Base-by-base conservation (phyloP, 37 sponge, comb jelly and placozoan genomes). In the Lycopodina hypogea region DNA sequence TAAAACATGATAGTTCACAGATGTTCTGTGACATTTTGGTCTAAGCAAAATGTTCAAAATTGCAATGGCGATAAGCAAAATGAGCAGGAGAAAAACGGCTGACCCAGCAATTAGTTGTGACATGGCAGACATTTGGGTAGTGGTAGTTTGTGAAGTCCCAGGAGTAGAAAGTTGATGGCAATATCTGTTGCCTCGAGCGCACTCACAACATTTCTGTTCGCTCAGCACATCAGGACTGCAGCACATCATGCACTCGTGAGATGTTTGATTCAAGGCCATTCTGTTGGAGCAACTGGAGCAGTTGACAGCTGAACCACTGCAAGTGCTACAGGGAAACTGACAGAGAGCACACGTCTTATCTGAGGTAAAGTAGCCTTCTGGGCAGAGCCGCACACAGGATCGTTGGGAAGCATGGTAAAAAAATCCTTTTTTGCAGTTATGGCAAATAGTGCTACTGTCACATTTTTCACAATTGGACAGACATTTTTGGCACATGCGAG, bases 301-400 rank as follows among this genome's bases (percentile, higher is more conserved):
- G 48, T 83, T 57, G 9, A 11, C 40, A 17, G 76, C 17, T 12
- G 56, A 19, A 59, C 48, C 52, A 12, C 22, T 50, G 41, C 84
- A 84, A 0, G 77, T 42, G 71, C 41, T 69, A 60, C 84, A 84
- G 0, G 69, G 57, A 12, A 60, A 71, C 42, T 69, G 21, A 48
- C 84, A 83, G 29, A n/a, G 55, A 40, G 23, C 3, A 51, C 83
- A 83, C 15, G 24, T 48, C 28, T 24, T 45, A 0, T 40, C 48
- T 17, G 66, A 21, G 0, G 69, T 14, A 37, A 61, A 84, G 62
- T 78, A 84, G 24, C 84, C 84, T 41, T 68, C 78, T 1, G 84
- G 84, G 39, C 84, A 84, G 0, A 19, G 34, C 4, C 14, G 32
- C 14, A 60, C 39, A 62, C 84, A 84, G 19, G 71, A 77, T 37